Evolutionary conservation across 2,113 vertebrate genomes (phyloP), one percentile per base, ranked within the genome.

Genomic region (Copsychus sechellarum): DNA sequence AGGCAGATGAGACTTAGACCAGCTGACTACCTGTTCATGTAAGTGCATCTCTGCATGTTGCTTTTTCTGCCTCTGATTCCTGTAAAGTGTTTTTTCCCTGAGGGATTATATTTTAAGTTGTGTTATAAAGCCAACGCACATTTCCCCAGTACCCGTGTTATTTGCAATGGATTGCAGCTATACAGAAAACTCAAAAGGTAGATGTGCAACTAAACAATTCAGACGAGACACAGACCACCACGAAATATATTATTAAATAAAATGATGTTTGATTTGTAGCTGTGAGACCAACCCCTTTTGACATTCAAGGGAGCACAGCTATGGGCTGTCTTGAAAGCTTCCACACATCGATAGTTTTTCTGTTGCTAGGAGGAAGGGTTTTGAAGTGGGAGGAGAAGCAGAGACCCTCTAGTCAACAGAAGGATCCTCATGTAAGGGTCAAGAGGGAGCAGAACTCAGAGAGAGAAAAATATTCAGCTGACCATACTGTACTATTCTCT

Each of bases 211-310:
- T 81, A 80, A 93, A 90, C 76, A 94, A 88, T 84, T 71, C 76
- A 77, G 85, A 97, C 1, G 76, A 97, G 93, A 88, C 81, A 58
- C 88, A 97, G 89, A 97, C 94, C 24, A 50, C 96, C 93, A 94
- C 6, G 4, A 96, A 97, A 96, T 96, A 97, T 93, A 97, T 98
- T 96, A 97, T 98, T 96, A 96, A 96, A 85, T 91, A 92, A 97
- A 98, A 97, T 94, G 95, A 83, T 95, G 88, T 96, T 97, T 97
- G 97, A 98, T 98, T 98, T 96, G 95, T 96, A 95, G 90, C 95
- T 95, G 92, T 95, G 96, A 97, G 95, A 95, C 93, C 92, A 93
- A 76, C 79, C 95, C 78, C 96, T 96, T 95, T 80, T 90, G 95
- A 94, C 96, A 94, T 93, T 91, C 88, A 84, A 95, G 87, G 76